Evolutionary conservation across 2,113 vertebrate species (phyloP), one percentile per base, ranked within the genome.

Genomic region (Nesoenas mayeri): DNA sequence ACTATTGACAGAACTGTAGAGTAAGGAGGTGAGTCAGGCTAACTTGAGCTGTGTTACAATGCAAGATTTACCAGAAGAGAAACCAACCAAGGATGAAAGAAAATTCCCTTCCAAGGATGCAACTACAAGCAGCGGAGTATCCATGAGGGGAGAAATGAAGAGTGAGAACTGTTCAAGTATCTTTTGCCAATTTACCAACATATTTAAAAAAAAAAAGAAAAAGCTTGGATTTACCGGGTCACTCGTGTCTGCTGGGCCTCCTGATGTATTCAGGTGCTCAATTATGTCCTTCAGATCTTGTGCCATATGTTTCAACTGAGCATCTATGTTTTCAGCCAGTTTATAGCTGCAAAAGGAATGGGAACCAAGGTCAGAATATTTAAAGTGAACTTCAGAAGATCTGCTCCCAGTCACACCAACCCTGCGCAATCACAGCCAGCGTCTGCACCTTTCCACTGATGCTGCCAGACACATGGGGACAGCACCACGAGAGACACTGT

Each of bases 211-310:
- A 8, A 36, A 48, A 48, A 57, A 64, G n/a, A 40, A 1, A 54
- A 31, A 70, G 36, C 53, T 69, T 51, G 44, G 29, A 92, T 88
- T 95, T 83, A 99, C 99, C 6, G 97, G 98, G 89, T 99, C 99
- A 75, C 97, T 98, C 4, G 98, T 97, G 60, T 99, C 98, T 34
- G 98, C 97, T 9, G 98, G 98, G 53, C 98, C 98, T 18, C 97
- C 17, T 40, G 99, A 98, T 1, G 98, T 98, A 93, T 99, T 99
- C 89, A 99, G 86, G 89, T 99, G 98, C 36, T 99, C 99, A 19
- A 28, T 99, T 87, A 99, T 98, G 93, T 99, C 98, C 97, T 99
- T 99, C 96, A 99, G 97, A 94, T 99, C 99, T 79, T 99, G 99
- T 3, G 99, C 98, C 98, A 99, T 99, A 61, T 94, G 98, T 96